Evolutionary conservation across 2,797 vertebrate genomes (phyloP), one percentile per base, ranked within the genome.

Genomic region (Babyrousa celebensis): DNA sequence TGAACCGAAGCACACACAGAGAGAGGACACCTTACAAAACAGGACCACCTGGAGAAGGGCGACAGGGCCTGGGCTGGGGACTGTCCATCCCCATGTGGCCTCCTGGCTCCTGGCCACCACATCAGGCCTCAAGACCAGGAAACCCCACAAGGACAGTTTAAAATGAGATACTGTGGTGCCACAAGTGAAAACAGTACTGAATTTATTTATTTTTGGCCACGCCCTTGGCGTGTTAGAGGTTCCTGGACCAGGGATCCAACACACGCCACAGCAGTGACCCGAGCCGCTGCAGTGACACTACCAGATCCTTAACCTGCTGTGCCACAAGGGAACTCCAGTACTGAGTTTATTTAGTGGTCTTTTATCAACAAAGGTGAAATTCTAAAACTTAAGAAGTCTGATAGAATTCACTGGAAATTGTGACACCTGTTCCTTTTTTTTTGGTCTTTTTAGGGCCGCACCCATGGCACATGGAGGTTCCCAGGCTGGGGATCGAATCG

Each of bases 361-460:
- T 85, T 56, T 0, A 5, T 9, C 27, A 14, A 6, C 21, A 21
- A 9, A 87, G 40, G 54, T 2, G 9, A 36, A 25, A 74, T 10
- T 14, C 32, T 21, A 5, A 36, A 23, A 60, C 7, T 1, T 15
- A 12, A 43, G 12, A 48, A 29, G 16, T 32, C 12, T 2, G 48
- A 40, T 1, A 36, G 0, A 16, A 12, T 0, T 29, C 23, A 17
- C 12, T 6, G 12, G 32, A 18, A 17, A 25, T 2, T 1, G 10
- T 3, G 29, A 65, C 6, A 21, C 27, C 16, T 36, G 23, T 4
- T 1, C 36, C 36, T 36, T 3, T 36, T 36, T 36, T 36, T 36
- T 36, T 36, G 3, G 36, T 36, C 36, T 36, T 36, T 36, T 36
- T 36, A 36, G 36, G 36, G 36, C 36, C 36, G 36, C 36, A 36